Base-by-base conservation (phyloP, 2,888 invertebrate genomes). In the Parnassius smintheus region DNA sequence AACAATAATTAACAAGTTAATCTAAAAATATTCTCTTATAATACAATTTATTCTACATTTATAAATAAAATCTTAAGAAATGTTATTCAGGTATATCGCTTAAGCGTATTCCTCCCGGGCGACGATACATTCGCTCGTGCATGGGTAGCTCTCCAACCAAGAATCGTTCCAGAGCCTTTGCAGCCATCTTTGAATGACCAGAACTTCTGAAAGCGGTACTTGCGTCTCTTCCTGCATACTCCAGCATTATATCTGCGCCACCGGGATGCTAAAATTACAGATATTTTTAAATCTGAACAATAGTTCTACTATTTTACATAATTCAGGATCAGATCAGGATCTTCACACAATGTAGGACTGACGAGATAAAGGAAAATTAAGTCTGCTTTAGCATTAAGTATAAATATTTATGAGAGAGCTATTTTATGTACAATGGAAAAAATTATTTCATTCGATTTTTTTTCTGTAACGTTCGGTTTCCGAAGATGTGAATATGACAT, bases 151-250 rank as follows among this genome's bases (percentile, higher is more conserved):
- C 94, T 0, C 97, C 97, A 35, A 97, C 93, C 2, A 95, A 83
- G 82, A 94, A 96, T n/a, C 94, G 92, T 51, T 94, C 93, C 65
- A 97, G 86, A 25, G 93, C 92, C 65, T 92, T 92, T 41, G 93
- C 83, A 0, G 96, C 96, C 66, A 88, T 91, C 12, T 91, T 88
- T 3, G 95, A 95, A 77, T 97, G 97, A 0, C 97, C 96, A 0
- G 95, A 94, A 56, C 96, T 95, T 13, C 96, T 92, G 86, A 97
- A 97, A 0, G 97, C 96, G 2, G 96, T 91, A 41, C 96, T 97
- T 0, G 96, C 97, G 81, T 97, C 97, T 11, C 95, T 92, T 0
- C 97, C 97, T 0, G 96, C 97, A 81, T 96, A 94, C 75, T 98
- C 97, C 72, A 96, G 81, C 72, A 98, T 93, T 18, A 97, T 93